Percentiles rank a stretch among this genome's conserved stretches.
Evolutionary conservation across 2,113 vertebrate species (phyloP).

Genomic region (Hirundichthys speculiger): DNA sequence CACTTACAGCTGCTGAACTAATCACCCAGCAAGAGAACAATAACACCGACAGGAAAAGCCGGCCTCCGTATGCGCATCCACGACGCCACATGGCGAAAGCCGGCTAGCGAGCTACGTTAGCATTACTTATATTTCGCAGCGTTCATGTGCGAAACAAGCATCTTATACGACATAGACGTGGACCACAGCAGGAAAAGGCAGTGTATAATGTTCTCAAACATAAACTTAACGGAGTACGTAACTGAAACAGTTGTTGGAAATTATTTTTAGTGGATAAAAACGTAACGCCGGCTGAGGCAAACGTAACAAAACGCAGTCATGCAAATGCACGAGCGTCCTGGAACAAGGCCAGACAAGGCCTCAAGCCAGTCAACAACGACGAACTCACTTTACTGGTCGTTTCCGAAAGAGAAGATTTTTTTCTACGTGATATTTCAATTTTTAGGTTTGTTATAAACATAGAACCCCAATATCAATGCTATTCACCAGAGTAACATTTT

Average conservation of each 20-base stretch:
- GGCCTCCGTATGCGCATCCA: constrained; percentile 88
- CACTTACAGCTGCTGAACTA: too few species aligned
- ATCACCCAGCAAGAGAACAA: not conserved
- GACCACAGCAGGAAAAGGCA: too few species aligned
- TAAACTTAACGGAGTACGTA: too few species aligned
- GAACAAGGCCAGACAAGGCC: constrained; percentile 75
- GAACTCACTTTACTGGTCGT: not conserved
- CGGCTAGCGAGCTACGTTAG: constrained; percentile 42
- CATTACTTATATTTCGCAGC: not conserved
- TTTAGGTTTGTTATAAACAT: not conserved
- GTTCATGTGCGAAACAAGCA: not conserved
- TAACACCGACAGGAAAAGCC: constrained; percentile 59
- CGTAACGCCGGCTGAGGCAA: too few species aligned
- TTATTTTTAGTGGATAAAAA: too few species aligned
- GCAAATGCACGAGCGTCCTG: not conserved
- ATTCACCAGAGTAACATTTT: not conserved
- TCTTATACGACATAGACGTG: too few species aligned
- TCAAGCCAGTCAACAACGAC: constrained; percentile 31
- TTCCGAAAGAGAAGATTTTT: too few species aligned
- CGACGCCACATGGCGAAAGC: constrained; percentile 73
- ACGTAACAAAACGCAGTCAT: too few species aligned
- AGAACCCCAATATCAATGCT: not conserved
- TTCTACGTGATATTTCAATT: not conserved
- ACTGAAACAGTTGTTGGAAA: too few species aligned
- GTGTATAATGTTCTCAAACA: too few species aligned